A percentile compares a stretch with the other conserved stretches of the same genome.
These are phyloP conservation scores for Microplitis manilae DNA, from an alignment of 2,888 invertebrate species.

Conservation along the genomic window DNA sequence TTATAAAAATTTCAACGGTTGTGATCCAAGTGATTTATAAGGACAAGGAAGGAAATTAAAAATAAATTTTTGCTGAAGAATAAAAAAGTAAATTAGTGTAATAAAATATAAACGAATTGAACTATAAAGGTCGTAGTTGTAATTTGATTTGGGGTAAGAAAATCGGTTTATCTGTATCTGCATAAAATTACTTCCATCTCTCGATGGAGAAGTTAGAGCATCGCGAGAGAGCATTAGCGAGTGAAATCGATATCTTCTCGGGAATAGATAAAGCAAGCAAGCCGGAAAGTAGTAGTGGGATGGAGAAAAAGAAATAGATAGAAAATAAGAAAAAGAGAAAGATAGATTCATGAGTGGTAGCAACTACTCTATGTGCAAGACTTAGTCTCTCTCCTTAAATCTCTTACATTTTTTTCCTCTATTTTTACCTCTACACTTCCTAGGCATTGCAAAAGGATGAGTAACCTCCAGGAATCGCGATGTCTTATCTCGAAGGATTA, in stretches of 20 bases:
- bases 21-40: too few species aligned
- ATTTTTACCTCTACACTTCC: not conserved
- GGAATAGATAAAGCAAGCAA: conserved; percentile 10
- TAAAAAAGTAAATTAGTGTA: not conserved
- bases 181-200: conserved; percentile 20
- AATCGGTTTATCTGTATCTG: conserved; percentile 16
- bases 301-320: conserved; percentile 32
- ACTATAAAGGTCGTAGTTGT: not conserved
- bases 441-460: conserved; percentile 21
- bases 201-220: not conserved
- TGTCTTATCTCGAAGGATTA: conserved; percentile 61
- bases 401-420: not conserved
- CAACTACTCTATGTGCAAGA: conserved; percentile 7
- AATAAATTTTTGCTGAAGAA: not conserved
- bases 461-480: conserved; percentile 61
- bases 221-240: conserved; percentile 10
- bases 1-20: too few species aligned
- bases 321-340: conserved; percentile 21
- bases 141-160: conserved; percentile 12
- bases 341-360: conserved; percentile 7
- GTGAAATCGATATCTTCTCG: conserved; percentile 29
- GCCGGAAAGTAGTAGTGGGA: conserved; percentile 2
- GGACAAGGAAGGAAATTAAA: too few species aligned
- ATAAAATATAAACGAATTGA: conserved; percentile 2
- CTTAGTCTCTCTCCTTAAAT: conserved; percentile 9